Base-by-base conservation (phyloP, 1,140 invertebrate species). In the Papilio dardanus region DNA sequence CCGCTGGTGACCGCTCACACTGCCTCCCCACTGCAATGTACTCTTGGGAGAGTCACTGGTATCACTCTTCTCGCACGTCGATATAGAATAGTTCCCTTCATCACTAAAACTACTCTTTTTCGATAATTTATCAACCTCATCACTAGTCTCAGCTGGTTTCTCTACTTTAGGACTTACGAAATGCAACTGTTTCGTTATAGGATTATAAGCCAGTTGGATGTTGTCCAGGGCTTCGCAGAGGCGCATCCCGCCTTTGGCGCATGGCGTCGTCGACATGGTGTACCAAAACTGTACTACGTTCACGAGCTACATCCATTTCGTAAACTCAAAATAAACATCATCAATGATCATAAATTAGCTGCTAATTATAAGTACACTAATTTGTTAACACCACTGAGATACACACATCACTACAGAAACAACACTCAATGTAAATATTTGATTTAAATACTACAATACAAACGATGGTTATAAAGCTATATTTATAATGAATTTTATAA, bases 141-240 rank as follows among this genome's bases (percentile, higher is more conserved):
- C 90, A 19, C 82, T 31, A n/a, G 78, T 83, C 16, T 88, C 87
- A 10, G 76, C 31, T n/a, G 78, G 75, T 76, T 92, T 91, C 46
- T 88, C 89, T 12, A 86, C 79, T 82, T 90, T 93, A 37, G 92
- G 91, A 68, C 90, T 93, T 69, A 94, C 92, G 69, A 94, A 94
- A 82, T 94, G 93, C 76, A 94, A 80, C 74, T 94, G 93, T 79
- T 93, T 94, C 19, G 93, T 94, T 66, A 94, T 93, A 4, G 93
- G 93, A 82, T 94, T 94, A 80, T 94, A 94, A 4, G 93, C 93
- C 7, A 94, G 88, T 74, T 93, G 93, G 80, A 94, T 94, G 74
- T 91, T 93, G 79, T 94, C 93, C 76, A 94, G 82, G 19, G 93
- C 93, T 81, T 94, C 90, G 79, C 89, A 93, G 50, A 94, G 86